Evolutionary conservation across 2,797 vertebrate genomes (phyloP).

Genomic region (Chromis chromis): DNA sequence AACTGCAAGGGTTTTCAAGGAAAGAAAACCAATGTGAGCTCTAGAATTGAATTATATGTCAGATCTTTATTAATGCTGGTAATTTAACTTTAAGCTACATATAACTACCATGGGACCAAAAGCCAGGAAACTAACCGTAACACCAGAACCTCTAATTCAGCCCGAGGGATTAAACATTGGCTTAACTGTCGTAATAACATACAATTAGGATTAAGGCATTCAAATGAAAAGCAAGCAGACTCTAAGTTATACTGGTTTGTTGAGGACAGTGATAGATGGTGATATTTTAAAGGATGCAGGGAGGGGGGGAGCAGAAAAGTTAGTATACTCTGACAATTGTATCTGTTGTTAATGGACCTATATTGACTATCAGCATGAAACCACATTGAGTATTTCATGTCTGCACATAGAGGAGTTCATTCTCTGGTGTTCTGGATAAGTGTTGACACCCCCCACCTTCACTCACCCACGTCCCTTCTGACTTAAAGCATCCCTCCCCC

Average conservation of each 20-base stretch:
- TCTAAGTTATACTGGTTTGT: background rate
- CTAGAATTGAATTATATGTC: background rate
- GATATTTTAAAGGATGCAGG: conserved; percentile 17
- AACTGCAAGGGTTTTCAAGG: background rate
- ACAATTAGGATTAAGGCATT: background rate
- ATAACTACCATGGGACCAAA: background rate
- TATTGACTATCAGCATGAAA: conserved; percentile 91
- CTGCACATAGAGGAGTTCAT: conserved; percentile 66
- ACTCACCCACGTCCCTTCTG: conserved; percentile 57
- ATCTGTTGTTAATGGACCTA: conserved; percentile 90
- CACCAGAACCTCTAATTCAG: background rate
- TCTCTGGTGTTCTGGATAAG: conserved; percentile 76
- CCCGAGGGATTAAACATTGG: background rate
- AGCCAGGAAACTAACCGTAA: background rate
- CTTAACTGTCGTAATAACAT: background rate
- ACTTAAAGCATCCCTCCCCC: conserved; percentile 61
- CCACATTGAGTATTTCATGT: conserved; percentile 88
- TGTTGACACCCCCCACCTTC: conserved; percentile 54
- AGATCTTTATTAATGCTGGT: background rate
- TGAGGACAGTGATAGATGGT: background rate
- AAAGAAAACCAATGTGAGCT: background rate
- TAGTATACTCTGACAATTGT: conserved; percentile 74
- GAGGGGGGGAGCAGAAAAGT: conserved; percentile 30
- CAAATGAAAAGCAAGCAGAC: conserved; percentile 4
- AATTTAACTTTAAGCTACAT: too few species aligned